These are phyloP conservation scores for Rhogogaster chlorosoma DNA, from an alignment of 2,888 invertebrate genomes.

Conservation along the genomic window DNA sequence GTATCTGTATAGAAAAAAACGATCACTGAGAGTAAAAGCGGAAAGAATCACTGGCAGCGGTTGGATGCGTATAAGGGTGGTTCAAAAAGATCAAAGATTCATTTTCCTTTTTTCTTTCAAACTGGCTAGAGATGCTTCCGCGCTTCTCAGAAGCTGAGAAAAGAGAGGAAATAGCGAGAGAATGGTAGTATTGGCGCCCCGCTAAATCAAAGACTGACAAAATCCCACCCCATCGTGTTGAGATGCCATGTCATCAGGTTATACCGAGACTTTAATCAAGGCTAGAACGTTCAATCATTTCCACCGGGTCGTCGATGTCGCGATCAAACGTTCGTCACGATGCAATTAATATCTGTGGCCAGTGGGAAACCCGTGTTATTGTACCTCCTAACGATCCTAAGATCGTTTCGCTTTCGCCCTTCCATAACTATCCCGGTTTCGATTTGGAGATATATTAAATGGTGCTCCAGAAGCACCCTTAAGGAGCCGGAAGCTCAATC, in stretches of 20 bases:
- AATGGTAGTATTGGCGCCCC: background rate
- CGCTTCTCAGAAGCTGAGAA: background rate
- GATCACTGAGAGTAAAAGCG: background rate
- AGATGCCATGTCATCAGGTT: background rate
- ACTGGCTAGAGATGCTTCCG: background rate
- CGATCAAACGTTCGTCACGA: slow-evolving; percentile 64
- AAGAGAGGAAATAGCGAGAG: background rate
- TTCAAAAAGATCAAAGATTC: too few species aligned
- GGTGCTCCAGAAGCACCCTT: slow-evolving; percentile 2
- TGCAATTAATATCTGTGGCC: slow-evolving; percentile 68
- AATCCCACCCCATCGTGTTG: slow-evolving; percentile 2
- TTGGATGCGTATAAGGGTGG: background rate
- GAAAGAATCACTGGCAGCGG: background rate
- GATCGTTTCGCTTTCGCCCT: slow-evolving; percentile 27
- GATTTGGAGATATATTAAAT: slow-evolving; percentile 27
- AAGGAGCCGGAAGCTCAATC: background rate
- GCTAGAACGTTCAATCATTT: slow-evolving; percentile 61
- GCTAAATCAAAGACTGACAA: slow-evolving; percentile 26
- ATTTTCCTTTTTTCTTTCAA: background rate
- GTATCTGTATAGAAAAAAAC: background rate
- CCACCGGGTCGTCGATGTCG: slow-evolving; percentile 46
- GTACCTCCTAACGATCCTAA: slow-evolving; percentile 34
- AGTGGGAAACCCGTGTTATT: slow-evolving; percentile 49
- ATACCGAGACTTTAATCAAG: slow-evolving; percentile 59
- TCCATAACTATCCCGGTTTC: slow-evolving; percentile 7